Evolutionary conservation across 2,113 vertebrate genomes (phyloP), one percentile per base, ranked within the genome.

Genomic region (Alethe castanea): DNA sequence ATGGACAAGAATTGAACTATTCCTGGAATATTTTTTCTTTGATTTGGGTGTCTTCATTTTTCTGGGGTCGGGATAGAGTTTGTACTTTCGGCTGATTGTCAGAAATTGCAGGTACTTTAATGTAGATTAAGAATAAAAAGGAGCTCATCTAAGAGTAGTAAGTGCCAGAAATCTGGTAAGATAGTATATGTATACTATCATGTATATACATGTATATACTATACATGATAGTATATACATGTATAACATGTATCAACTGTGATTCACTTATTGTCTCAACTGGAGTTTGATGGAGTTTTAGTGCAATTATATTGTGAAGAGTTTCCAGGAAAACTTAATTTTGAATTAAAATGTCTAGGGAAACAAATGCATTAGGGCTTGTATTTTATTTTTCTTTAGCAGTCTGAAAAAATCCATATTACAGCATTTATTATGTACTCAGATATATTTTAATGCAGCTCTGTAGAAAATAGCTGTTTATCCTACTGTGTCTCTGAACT

Each of bases 381-480:
- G 19, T n/a, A 53, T 81, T 95, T 92, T 71, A 60, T 64, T 92
- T 81, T 84, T 76, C 45, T 61, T 82, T 52, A 85, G 28, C 45
- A 65, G 23, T 45, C 56, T 82, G 52, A 82, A 91, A 91, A 95
- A 91, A 91, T 71, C 65, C 50, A 47, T 81, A 92, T 79, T 73
- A 67, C 20, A 56, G 19, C 67, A 67, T 92, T 84, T 85, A 38
- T 72, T 85, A 76, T 5, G 3, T 69, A 79, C 36, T 81, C 40
- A 69, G 52, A 70, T n/a, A 70, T 44, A 64, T 56, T 91, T 86
- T 86, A 81, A 36, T 90, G 17, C 31, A 73, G 29, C 18, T 94
- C 23, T 54, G 50, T 38, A 82, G 50, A 96, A 95, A 95, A 94
- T 25, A 92, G 47, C 13, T 84, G 50, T 73, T 92, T 81, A 85